Conservation (phyloP, 2,888 invertebrate species). For the Nemotelus nigrinus region DNA sequence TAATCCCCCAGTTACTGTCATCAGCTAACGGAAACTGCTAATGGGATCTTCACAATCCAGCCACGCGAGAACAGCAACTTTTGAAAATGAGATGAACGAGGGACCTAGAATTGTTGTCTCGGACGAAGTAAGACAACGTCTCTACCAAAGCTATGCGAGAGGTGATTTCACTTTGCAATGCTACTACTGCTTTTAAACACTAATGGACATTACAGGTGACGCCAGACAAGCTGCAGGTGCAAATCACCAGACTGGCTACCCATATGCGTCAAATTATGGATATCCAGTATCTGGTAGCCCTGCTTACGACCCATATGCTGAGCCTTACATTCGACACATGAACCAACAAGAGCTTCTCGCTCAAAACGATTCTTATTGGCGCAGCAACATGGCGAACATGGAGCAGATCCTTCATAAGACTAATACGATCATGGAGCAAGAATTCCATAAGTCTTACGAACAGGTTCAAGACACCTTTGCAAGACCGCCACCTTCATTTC, state of each 20-base stretch:
- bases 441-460: slow-evolving; percentile 11
- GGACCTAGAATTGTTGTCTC: background rate
- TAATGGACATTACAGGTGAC: background rate
- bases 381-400: background rate
- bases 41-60: slow-evolving; percentile 17
- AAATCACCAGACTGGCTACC: background rate
- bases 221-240: background rate
- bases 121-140: slow-evolving; percentile 17
- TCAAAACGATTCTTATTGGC: slow-evolving; percentile 4
- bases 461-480: slow-evolving; percentile 3
- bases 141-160: background rate
- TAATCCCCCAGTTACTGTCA: too few species aligned
- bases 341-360: background rate
- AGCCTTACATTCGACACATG: background rate
- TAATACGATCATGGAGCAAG: slow-evolving; percentile 26
- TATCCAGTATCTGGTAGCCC: background rate
- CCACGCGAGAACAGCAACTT: slow-evolving; percentile 3
- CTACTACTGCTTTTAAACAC: background rate
- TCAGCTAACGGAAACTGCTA: background rate
- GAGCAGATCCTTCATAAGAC: slow-evolving; percentile 17
- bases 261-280: background rate
- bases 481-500: background rate
- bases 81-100: background rate
- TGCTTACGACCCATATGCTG: background rate
- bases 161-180: background rate